phyloP scores from a whole-genome alignment of 1,140 invertebrate species.

The Acyrthosiphon pisum region DNA sequence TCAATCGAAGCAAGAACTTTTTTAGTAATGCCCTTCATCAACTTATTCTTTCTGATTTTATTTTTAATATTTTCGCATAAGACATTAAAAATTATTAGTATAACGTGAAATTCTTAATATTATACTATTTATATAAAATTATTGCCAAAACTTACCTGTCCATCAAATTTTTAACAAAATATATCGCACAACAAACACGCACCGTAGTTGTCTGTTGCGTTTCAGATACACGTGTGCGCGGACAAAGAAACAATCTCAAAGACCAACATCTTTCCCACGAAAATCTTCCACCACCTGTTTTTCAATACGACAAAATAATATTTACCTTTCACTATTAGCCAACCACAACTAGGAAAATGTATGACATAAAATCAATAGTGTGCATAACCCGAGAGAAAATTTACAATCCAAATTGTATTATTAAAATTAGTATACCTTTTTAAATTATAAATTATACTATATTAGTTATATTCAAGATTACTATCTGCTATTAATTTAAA shows the following conservation, averaged over 20 bases:
- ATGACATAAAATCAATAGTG: slow-evolving; percentile 40
- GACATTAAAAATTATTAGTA: neutral
- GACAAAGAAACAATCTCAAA: slow-evolving; percentile 13
- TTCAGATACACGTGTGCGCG: slow-evolving; percentile 19
- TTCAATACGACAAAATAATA: neutral
- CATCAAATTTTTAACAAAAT: neutral
- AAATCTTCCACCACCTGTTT: slow-evolving; percentile 31
- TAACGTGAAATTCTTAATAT: neutral
- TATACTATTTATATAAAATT: neutral
- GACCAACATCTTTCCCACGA: slow-evolving; percentile 46
- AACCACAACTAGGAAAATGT: slow-evolving; percentile 48
- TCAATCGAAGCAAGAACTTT: neutral
- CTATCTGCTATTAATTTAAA: neutral
- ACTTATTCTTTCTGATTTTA: neutral
- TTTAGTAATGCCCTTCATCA: neutral
- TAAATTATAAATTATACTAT: neutral
- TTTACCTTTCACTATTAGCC: slow-evolving; percentile 43
- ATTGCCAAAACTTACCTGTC: slow-evolving; percentile 30
- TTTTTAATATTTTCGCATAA: neutral
- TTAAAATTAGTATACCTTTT: neutral
- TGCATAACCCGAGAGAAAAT: slow-evolving; percentile 30
- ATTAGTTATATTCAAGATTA: neutral
- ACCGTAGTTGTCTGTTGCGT: neutral
- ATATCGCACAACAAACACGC: neutral
- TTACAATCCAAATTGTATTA: neutral